These are phyloP conservation scores for Aspiorhynchus laticeps DNA, from an alignment of 2,113 vertebrate genomes.

Conservation along the genomic window DNA sequence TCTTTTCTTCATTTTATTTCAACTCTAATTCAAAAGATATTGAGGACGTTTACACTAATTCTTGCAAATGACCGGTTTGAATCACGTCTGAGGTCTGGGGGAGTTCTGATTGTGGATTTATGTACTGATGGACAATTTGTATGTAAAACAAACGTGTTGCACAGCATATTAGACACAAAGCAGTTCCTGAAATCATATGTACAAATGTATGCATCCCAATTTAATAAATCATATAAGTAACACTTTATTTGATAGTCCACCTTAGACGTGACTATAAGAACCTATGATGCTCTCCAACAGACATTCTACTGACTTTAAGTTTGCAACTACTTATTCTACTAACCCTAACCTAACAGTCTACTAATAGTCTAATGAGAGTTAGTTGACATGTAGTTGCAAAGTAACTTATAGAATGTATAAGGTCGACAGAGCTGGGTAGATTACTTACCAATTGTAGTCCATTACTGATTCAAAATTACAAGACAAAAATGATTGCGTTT, in stretches of 20 bases:
- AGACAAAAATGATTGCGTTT: not conserved
- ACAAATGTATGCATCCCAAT: not conserved
- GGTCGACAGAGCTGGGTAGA: not conserved
- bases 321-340: not conserved
- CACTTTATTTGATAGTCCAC: too few relatives aligned
- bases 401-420: not conserved
- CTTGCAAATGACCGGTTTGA: not conserved
- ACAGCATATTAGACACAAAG: not conserved
- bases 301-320: not conserved
- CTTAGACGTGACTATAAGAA: too few relatives aligned
- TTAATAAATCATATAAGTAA: not conserved
- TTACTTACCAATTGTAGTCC: not conserved
- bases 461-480: not conserved
- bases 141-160: not conserved
- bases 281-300: not conserved
- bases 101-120: not conserved
- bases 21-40: constrained; percentile 3
- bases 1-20: constrained; percentile 28
- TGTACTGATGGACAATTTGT: not conserved
- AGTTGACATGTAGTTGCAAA: not conserved
- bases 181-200: not conserved
- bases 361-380: not conserved
- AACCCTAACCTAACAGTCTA: not conserved
- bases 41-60: not conserved
- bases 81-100: not conserved